Conservation (phyloP, 2,888 invertebrate genomes). For the Tetragonisca angustula region DNA sequence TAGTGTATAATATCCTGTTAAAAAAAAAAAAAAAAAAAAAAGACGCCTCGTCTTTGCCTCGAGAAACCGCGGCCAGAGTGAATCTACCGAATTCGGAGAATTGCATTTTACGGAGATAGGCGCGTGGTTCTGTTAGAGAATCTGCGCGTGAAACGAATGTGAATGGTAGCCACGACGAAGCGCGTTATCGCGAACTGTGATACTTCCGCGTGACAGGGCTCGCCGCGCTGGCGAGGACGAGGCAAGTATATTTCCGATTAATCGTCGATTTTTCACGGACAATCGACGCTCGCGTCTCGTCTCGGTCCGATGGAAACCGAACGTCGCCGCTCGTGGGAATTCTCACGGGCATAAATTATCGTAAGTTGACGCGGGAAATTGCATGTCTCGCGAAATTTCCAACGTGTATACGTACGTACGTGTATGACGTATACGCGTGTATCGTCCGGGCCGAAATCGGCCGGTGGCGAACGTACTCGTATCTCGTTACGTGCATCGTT, state of each 20-base stretch:
- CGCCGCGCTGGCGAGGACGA: neutral
- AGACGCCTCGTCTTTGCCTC: no score
- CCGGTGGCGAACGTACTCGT: neutral
- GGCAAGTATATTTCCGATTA: neutral
- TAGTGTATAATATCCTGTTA: no score
- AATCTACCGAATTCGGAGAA: no score
- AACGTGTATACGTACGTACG: neutral
- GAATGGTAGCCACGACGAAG: neutral
- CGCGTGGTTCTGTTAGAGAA: no score
- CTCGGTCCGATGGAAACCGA: neutral
- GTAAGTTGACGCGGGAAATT: slow-evolving; percentile 44
- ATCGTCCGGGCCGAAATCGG: neutral
- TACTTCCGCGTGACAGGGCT: neutral
- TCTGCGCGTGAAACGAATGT: no score
- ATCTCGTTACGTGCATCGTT: slow-evolving; percentile 47
- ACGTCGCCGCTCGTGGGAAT: slow-evolving; percentile 9
- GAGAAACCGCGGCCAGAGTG: no score
- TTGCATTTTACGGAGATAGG: no score
- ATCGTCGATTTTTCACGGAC: neutral
- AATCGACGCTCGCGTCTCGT: slow-evolving; percentile 2
- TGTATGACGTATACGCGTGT: no score
- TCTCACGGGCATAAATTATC: slow-evolving; percentile 44
- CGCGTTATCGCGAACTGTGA: neutral
- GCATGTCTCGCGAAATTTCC: slow-evolving; percentile 24
- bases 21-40: no score